phyloP scores from a whole-genome alignment of 2,113 vertebrate species.

The Rissa tridactyla region DNA sequence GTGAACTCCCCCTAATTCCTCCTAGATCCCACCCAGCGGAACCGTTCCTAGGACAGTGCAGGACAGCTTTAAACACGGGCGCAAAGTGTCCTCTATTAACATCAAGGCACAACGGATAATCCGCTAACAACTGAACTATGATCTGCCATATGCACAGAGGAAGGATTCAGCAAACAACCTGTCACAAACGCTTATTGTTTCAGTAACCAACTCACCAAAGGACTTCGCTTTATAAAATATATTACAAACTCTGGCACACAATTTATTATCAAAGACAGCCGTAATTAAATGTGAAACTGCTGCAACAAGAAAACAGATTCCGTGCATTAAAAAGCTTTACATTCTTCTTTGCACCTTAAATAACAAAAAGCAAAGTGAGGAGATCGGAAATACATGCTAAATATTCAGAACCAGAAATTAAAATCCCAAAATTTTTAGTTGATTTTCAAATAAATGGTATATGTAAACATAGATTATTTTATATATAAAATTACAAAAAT shows the following conservation, averaged over 20 bases:
- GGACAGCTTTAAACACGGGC: not conserved
- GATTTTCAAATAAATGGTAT: not conserved
- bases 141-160: conserved; percentile 54
- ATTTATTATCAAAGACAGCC: not conserved
- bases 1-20: not conserved
- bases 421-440: not conserved
- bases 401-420: not conserved
- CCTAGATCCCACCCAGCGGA: not conserved
- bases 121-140: not conserved
- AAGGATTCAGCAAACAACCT: conserved; percentile 53
- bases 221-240: not conserved
- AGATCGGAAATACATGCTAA: not conserved
- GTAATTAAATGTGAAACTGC: not conserved
- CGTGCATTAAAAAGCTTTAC: not conserved
- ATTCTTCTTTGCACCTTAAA: not conserved
- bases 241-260: not conserved
- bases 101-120: not conserved
- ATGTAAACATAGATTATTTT: not conserved
- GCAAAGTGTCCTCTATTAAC: not conserved
- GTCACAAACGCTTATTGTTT: conserved; percentile 44
- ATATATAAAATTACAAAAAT: not conserved
- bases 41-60: not conserved
- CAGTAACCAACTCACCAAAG: not conserved
- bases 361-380: not conserved
- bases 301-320: not conserved